These are phyloP conservation scores for Drosophila parabipectinata DNA, from an alignment of 1,140 invertebrate genomes.

Conservation along the genomic window DNA sequence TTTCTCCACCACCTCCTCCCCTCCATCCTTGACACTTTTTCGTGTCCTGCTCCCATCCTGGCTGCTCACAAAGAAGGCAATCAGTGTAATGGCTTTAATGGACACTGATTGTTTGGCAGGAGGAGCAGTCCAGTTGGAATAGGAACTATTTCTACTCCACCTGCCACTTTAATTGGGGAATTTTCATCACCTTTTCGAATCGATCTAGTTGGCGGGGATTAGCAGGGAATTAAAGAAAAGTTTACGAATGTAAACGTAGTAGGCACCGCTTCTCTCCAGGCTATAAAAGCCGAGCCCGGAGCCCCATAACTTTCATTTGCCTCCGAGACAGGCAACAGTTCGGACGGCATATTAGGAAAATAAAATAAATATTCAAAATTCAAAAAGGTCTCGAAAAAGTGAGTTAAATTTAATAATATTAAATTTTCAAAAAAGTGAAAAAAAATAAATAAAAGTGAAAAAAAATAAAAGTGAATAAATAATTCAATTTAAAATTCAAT, in stretches of 20 bases:
- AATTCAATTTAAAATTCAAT: not conserved
- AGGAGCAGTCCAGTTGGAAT: not conserved
- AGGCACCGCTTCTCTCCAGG: not conserved
- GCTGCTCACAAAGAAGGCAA: too few relatives aligned
- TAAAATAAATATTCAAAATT: not conserved
- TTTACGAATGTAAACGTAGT: not conserved
- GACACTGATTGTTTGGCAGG: too few relatives aligned
- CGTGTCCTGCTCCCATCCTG: not conserved
- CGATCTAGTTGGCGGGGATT: too few relatives aligned
- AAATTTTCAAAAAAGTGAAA: not conserved
- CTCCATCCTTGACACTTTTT: constrained; percentile 38
- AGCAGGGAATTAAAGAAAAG: too few relatives aligned
- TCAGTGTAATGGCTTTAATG: too few relatives aligned
- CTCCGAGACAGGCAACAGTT: not conserved
- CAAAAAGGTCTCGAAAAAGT: constrained; percentile 3
- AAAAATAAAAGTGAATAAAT: too few relatives aligned
- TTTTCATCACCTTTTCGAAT: too few relatives aligned
- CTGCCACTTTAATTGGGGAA: too few relatives aligned
- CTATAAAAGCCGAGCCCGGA: not conserved
- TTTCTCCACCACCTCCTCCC: constrained; percentile 16
- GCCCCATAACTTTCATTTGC: constrained; percentile 24
- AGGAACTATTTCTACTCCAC: too few relatives aligned
- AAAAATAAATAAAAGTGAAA: not conserved
- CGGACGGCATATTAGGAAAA: not conserved
- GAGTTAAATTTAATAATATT: not conserved